Evolutionary conservation across 1,140 invertebrate genomes (phyloP), one percentile per base, ranked within the genome.

Genomic region (Drosophila rhopaloa): DNA sequence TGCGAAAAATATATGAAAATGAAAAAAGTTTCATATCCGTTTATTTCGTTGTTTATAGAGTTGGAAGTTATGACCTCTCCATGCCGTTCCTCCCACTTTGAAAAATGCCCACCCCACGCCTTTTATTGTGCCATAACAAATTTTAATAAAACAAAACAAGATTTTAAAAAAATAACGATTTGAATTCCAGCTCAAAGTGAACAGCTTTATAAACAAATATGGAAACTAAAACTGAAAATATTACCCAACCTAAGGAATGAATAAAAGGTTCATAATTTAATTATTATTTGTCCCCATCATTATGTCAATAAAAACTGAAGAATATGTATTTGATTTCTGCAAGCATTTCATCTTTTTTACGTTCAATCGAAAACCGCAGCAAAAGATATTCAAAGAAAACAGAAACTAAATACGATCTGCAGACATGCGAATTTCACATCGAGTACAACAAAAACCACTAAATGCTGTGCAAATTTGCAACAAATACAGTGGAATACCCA

Each of bases 61-160:
- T 37, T 27, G 41, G 38, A 5, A 27, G 47, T 61, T 41, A n/a
- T 51, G 19, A 61, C 37, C 35, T 48, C 40, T 32, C 24, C n/a
- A 14, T 16, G 24, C 24, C 24, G 24, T 24, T 2, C 24, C 24
- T 46, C 29, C n/a, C 13, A n/a, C 6, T 0, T 10, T 14, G 4
- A 32, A 50, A 50, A 50, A 50, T 50, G 6, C n/a, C 32, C 35
- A 27, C 16, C 24, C 38, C 53, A 73, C 37, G 27, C 16, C 54
- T 73, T 73, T 73, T 60, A 73, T 73, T 10, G 70, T 41, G 41
- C 35, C 68, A 27, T 73, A 73, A 73, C 72, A 73, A 73, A 44
- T 40, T 66, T 50, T 47, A 46, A 73, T 73, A 46, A 47, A 60
- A 40, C 35, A 55, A 67, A 50, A 16, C 43, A 16, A 29, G 43